Conservation (phyloP, 35 echinoderm and acorn worm species). For the Nesometra sesokonis region DNA sequence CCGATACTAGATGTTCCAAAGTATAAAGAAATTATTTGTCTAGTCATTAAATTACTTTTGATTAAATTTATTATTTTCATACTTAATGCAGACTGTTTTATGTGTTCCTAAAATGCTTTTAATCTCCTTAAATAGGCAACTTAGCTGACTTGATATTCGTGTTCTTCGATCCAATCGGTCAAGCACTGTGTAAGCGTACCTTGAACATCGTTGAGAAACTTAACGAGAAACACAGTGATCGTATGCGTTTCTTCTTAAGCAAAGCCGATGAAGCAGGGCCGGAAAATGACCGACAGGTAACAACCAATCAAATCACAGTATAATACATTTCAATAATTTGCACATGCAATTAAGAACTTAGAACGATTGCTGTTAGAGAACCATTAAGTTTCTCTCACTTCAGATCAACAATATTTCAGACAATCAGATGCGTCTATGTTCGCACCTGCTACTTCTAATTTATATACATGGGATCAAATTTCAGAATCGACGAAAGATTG, state of each 20-base stretch:
- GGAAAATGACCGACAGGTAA: conserved; percentile 89
- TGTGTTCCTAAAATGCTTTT: too few species aligned
- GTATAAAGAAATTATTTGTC: too few species aligned
- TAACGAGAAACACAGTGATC: conserved; percentile 89
- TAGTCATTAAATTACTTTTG: too few species aligned
- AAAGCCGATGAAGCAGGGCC: conserved; percentile 97
- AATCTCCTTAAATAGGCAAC: conserved; percentile 40
- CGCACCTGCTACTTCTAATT: neutral
- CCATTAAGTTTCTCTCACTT: neutral
- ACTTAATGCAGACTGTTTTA: too few species aligned
- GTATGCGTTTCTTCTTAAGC: conserved; percentile 91
- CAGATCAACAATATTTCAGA: neutral
- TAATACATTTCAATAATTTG: neutral
- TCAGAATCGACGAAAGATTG: neutral
- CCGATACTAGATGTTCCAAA: too few species aligned
- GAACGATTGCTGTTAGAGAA: neutral
- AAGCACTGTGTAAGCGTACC: conserved; percentile 91
- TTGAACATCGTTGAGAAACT: conserved; percentile 92
- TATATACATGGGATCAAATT: neutral
- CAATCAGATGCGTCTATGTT: neutral
- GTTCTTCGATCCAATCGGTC: conserved; percentile 98
- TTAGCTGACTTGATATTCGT: conserved; percentile 93
- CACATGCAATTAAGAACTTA: neutral
- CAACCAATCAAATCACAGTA: neutral
- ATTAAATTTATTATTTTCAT: too few species aligned